Base-by-base conservation (phyloP, 2,888 invertebrate genomes). In the Tetragonula carbonaria region DNA sequence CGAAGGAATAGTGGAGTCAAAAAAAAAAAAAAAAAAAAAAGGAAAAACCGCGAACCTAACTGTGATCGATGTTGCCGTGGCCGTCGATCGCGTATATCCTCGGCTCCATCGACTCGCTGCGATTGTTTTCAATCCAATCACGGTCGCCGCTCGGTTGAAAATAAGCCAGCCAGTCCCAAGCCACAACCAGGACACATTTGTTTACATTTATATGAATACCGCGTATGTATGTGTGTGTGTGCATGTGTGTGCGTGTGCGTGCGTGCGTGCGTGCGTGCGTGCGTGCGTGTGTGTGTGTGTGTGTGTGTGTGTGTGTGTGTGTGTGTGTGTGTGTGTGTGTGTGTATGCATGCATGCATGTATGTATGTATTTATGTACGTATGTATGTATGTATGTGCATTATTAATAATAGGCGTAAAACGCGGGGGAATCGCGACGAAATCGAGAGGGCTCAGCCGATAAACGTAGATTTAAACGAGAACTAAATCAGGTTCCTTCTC, bases 141-240 rank as follows among this genome's bases (percentile, higher is more conserved):
- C 45, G 45, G 8, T 65, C 28, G 45, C 45, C 62, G 72, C 45
- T 28, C 45, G 45, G 63, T 70, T 53, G 28, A 59, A 68, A 72
- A 84, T 84, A 75, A 63, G 11, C 84, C 78, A 72, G 74, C 84
- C 84, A 74, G 84, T 78, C 65, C 21, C 5, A 45, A 45, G 45
- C 45, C 8, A 45, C 45, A 45, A 14, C 33, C 51, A 55, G 45
- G 55, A 71, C 50, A 70, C 79, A 51, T 85, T 85, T 85, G 84
- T 84, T 84, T 85, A 86, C 78, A 86, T 87, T 86, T 79, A 82
- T 86, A 86, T 79, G 78, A 76, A 80, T 74, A 77, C 72, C 57
- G 83, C 59, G 74, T 71, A 74, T 71, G 59, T 74, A 80, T 55
- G 45, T 1, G 8, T 45, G 45, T 45, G 45, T 8, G 8, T 38